Evolutionary conservation across 2,888 invertebrate genomes (phyloP), one percentile per base, ranked within the genome.

Genomic region (Apodemia hepburni): DNA sequence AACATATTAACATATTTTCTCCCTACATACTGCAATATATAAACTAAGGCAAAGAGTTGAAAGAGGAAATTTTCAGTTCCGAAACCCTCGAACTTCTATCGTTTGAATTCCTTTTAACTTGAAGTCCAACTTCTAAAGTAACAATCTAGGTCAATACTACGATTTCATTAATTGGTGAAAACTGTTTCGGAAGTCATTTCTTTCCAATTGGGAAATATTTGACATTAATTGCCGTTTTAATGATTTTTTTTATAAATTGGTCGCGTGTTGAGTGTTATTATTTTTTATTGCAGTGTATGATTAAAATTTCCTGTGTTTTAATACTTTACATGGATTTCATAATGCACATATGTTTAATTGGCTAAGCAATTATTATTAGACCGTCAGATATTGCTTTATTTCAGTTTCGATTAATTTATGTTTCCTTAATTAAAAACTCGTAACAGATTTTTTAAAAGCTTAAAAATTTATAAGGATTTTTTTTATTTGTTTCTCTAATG

Each of bases 141-240:
- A 45, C 45, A 45, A 45, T 45, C 51, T 54, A 22, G 51, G 51
- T 54, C 51, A 54, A 54, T 54, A 54, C 18, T 27, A 54, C 9
- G 12, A 12, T 54, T 22, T 22, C 51, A 22, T 22, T 54, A 54
- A 54, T 27, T 54, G 22, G 51, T 15, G 51, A 54, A 22, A 54
- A 54, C 18, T 54, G 51, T 54, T 54, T 27, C 51, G 51, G 51
- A 54, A 54, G 51, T 54, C 18, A 54, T 54, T 54, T 22, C 17
- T 22, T 22, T 51, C 18, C 49, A 51, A 51, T 22, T 17, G 11
- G 11, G 5, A 51, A 22, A 18, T 51, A 17, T 51, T 51, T 18
- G 51, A 54, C 27, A 27, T 54, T 54, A 54, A 54, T 27, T 54
- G 54, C 15, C 22, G 22, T 18, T 54, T 4, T 27, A 22, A 22